A percentile compares a stretch with the other conserved stretches of the same genome.
Evolutionary conservation across 2,888 invertebrate species (phyloP).

Genomic region (Adelognathus sp.): DNA sequence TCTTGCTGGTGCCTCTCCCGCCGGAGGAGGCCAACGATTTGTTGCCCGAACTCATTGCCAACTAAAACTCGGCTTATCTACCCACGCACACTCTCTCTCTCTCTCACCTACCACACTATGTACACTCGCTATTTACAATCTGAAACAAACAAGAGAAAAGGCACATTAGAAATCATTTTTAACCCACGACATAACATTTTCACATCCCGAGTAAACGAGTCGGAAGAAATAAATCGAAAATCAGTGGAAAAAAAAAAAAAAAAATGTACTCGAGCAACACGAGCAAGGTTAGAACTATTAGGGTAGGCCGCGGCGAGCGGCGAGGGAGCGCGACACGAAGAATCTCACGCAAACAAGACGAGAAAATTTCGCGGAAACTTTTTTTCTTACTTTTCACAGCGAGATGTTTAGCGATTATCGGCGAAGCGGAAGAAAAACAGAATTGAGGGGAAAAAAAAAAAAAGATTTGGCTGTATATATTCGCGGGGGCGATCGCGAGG

Average conservation of each 20-base stretch:
- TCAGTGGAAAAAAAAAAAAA: not conserved
- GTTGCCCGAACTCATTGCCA: constrained; percentile 79
- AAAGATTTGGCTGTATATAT: not conserved
- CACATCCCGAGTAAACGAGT: not conserved
- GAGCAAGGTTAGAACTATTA: constrained; percentile 55
- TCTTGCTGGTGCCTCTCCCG: constrained; percentile 75
- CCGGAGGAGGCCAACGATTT: constrained; percentile 78
- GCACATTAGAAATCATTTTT: not conserved
- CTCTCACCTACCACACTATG: constrained; percentile 85
- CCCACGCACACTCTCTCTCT: constrained; percentile 50
- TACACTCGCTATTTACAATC: constrained; percentile 92
- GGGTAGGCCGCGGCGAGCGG: constrained; percentile 45
- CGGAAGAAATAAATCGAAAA: not conserved
- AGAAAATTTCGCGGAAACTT: too few relatives aligned
- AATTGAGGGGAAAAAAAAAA: not conserved
- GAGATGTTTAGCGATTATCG: not conserved
- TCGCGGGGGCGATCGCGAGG: not conserved
- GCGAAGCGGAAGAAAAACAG: not conserved
- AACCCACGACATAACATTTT: not conserved
- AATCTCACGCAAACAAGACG: not conserved
- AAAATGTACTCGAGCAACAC: not conserved
- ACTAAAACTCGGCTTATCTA: constrained; percentile 75
- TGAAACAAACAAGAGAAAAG: constrained; percentile 80
- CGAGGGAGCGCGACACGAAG: constrained; percentile 17
- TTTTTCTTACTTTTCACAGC: too few relatives aligned